Evolutionary conservation across 1,140 invertebrate species (phyloP), one percentile per base, ranked within the genome.

Genomic region (Stenopsyche tienmushanensis): DNA sequence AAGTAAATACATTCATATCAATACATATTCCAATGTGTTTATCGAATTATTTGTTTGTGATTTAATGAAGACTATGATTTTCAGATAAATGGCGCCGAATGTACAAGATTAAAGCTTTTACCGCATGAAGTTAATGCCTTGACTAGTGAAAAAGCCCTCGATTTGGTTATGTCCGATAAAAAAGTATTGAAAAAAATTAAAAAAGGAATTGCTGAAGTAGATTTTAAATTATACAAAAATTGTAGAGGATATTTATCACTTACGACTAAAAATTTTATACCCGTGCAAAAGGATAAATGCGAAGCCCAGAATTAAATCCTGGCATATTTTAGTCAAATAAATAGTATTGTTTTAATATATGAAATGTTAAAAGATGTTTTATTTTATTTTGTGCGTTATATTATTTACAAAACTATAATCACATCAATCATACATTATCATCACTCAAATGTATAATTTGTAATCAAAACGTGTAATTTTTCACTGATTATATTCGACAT

Each of bases 21-120:
- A 8, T 47, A 26, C 21, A 45, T 15, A 41, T 8, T 29, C 8
- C 1, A 55, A 23, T 60, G 18, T 52, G 57, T 41, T 63, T 45
- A 64, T 39, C 64, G 25, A 54, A 58, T 49, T 25, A 63, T 65
- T 42, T 23, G 7, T 23, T 1, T 17, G 18, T 25, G 1, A 41
- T 49, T 54, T 39, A 18, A 50, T 23, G 50, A 67, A 57, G 50
- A 44, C 70, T 59, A 57, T 70, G 60, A 50, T 7, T 75, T 78
- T 52, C 63, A 86, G 82, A 69, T 88, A 1, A 87, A 88, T 72
- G 81, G 82, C 7, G 69, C 73, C 18, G 80, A 84, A 69, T 74
- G 80, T 44, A 73, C 77, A 21, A 74, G 73, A 10, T 69, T 88
- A 7, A 83, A 82, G 70, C 73, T 88, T 17, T 73, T 80, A 0